A percentile compares a stretch with the other conserved stretches of the same genome.
Evolutionary conservation across 1,140 invertebrate species (phyloP).

Genomic region (Procambarus virginalis): DNA sequence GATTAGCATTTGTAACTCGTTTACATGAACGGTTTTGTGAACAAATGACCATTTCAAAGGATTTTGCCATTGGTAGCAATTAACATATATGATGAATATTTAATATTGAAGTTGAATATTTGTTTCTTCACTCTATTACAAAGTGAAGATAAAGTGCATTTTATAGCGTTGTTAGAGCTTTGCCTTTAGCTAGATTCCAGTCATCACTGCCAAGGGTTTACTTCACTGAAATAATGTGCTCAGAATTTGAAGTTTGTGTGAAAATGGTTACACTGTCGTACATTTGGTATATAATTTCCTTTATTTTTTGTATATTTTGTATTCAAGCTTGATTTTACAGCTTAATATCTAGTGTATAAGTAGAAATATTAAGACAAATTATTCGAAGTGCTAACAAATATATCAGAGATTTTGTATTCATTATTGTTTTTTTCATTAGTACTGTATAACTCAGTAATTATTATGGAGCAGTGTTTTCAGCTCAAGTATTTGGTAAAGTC

Average conservation of each 20-base stretch:
- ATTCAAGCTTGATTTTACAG: neutral
- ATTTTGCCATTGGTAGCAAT: too few species aligned
- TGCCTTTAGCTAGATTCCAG: neutral
- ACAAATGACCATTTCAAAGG: too few species aligned
- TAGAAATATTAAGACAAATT: neutral
- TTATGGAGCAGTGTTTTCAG: too few species aligned
- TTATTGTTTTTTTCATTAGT: neutral
- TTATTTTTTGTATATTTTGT: neutral
- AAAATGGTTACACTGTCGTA: neutral
- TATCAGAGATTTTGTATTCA: neutral
- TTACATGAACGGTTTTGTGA: too few species aligned
- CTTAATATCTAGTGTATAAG: neutral
- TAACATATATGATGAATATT: too few species aligned
- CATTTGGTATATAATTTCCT: neutral
- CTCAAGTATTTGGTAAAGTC: too few species aligned
- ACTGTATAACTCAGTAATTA: neutral
- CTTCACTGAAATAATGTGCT: neutral
- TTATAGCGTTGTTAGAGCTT: neutral
- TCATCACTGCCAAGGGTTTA: neutral
- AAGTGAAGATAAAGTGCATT: too few species aligned
- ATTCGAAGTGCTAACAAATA: neutral
- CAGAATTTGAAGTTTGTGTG: neutral
- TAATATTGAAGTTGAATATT: too few species aligned
- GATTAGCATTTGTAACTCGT: too few species aligned
- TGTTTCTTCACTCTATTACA: too few species aligned